These are phyloP conservation scores for Monopterus albus DNA, from an alignment of 2,113 vertebrate species.

Conservation along the genomic window DNA sequence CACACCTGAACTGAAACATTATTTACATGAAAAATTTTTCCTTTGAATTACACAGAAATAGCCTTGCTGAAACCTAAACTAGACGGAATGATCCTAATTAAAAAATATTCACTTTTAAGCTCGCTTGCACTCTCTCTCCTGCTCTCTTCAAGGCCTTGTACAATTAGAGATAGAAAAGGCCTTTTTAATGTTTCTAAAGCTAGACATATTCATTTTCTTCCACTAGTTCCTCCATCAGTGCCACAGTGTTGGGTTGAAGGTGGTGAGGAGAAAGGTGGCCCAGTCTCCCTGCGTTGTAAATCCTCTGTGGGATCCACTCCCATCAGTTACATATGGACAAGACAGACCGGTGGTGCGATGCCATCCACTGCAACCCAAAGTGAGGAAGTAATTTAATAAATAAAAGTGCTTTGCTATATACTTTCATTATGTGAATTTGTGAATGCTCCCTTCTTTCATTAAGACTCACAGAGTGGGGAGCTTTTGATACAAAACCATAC, in stretches of 20 bases:
- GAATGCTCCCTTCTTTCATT: conserved; percentile 28
- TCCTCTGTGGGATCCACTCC: conserved; percentile 81
- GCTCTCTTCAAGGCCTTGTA: too few relatives aligned
- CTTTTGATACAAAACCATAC: conserved; percentile 85
- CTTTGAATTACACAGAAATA: too few relatives aligned
- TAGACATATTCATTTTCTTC: conserved; percentile 14
- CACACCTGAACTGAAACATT: neutral
- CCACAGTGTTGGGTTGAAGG: conserved; percentile 89
- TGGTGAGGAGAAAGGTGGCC: conserved; percentile 76
- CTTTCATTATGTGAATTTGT: too few relatives aligned
- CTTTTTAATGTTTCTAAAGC: too few relatives aligned
- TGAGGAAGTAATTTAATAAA: conserved; percentile 26
- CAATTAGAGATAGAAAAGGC: too few relatives aligned
- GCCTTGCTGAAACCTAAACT: too few relatives aligned
- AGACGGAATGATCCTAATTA: too few relatives aligned
- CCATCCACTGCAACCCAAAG: conserved; percentile 66
- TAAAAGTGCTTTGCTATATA: neutral
- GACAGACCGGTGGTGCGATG: conserved; percentile 74
- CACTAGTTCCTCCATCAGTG: conserved; percentile 81
- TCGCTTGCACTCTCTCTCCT: too few relatives aligned
- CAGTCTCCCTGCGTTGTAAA: conserved; percentile 84
- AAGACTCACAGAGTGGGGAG: conserved; percentile 82
- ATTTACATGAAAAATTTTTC: too few relatives aligned
- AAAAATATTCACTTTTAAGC: too few relatives aligned
- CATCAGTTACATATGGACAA: conserved; percentile 86